Base-by-base conservation (phyloP, 2,797 vertebrate species). In the Borostomias antarcticus region DNA sequence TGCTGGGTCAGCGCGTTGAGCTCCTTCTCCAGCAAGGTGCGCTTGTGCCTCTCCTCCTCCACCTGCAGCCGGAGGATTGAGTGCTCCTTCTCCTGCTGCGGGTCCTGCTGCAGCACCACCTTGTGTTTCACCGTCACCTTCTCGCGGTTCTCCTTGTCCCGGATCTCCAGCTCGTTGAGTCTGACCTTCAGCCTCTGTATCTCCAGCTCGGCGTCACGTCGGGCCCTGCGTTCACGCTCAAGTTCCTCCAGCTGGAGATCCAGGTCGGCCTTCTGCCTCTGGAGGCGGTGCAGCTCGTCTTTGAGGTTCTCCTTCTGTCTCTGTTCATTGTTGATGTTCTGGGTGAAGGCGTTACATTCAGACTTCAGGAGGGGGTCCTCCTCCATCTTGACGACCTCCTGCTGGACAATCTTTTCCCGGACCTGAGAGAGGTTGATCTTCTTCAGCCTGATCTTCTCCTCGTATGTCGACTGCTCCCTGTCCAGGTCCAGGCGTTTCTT, bases 31-130 rank as follows among this genome's bases (percentile, higher is more conserved):
- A 98, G 82, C 29, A 96, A 85, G 62, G 91, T 91, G 25, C 93
- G 92, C 72, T 93, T 94, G 85, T 95, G 95, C 69, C 77, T 93
- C 73, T 98, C 98, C 68, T 99, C 96, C 11, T 98, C 95, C 13
- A 98, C 88, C 83, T 99, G 95, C 28, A 96, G 86, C 69, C 75
- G 92, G 60, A 99, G 91, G 58, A 98, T 93, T 7, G 94, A 93
- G 56, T 98, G 94, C 70, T 99, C 98, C 66, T 96, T 95, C 82
- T 97, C 94, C 82, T 99, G 96, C 76, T 96, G 95, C 15, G 98
- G 98, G 82, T 99, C 98, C 84, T 97, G 95, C 83, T 99, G 96
- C 45, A 98, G 89, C 32, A 98, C 95, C 4, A 99, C 96, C 85
- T 97, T 98, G 81, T 99, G 96, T 81, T 94, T 96, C 67, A 95